Conservation (phyloP, 2,113 vertebrate species). For the Saccopteryx leptura region DNA sequence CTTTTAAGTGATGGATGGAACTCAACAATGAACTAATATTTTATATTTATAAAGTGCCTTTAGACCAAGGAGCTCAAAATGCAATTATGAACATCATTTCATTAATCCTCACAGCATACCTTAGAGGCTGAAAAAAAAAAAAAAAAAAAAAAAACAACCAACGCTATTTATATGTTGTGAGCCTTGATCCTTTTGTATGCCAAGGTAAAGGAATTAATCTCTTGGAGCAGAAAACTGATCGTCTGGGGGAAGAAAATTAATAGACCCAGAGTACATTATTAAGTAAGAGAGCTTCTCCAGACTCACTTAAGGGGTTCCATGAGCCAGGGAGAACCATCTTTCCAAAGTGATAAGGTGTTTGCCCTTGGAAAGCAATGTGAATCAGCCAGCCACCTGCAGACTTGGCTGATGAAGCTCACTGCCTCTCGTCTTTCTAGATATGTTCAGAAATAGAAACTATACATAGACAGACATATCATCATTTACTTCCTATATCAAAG, state of each 20-base stretch:
- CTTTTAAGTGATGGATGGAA: slow-evolving; percentile 62
- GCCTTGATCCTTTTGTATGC: slow-evolving; percentile 48
- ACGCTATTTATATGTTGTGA: slow-evolving; percentile 49
- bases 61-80: slow-evolving; percentile 67
- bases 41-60: slow-evolving; percentile 68
- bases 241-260: slow-evolving; percentile 55
- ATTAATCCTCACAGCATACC: slow-evolving; percentile 76
- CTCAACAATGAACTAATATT: slow-evolving; percentile 56
- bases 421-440: background rate
- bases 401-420: background rate
- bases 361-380: background rate
- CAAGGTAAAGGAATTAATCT: slow-evolving; percentile 71
- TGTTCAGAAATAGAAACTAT: background rate
- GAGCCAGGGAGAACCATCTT: background rate
- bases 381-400: background rate
- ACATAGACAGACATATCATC: background rate
- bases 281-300: slow-evolving; percentile 56
- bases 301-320: background rate
- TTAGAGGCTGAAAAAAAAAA: slow-evolving; percentile 42
- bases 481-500: background rate
- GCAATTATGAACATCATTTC: slow-evolving; percentile 70
- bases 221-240: slow-evolving; percentile 60
- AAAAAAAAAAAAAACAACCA: background rate
- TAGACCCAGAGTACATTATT: slow-evolving; percentile 52
- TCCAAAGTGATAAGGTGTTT: background rate